These are phyloP conservation scores for Malacoctenus gilli DNA, from an alignment of 2,797 vertebrate species.

Conservation along the genomic window DNA sequence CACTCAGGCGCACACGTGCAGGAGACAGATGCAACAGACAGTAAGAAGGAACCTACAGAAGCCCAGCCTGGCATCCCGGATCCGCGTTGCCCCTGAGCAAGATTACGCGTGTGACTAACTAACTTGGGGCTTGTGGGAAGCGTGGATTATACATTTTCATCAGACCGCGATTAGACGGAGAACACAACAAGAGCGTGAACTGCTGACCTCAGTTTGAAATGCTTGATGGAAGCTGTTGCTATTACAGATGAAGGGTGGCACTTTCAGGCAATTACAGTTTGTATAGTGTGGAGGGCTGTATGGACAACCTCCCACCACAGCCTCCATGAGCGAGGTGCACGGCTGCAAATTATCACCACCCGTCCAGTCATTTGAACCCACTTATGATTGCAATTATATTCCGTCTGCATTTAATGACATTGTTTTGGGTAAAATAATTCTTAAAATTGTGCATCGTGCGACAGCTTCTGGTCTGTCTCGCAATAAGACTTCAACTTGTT, in stretches of 20 bases:
- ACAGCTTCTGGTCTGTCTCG: too few relatives aligned
- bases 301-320: too few relatives aligned
- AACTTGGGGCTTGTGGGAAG: conserved; percentile 33
- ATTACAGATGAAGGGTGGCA: conserved; percentile 1
- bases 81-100: conserved; percentile 25
- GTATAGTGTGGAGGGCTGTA: too few relatives aligned
- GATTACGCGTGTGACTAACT: conserved; percentile 33
- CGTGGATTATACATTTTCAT: conserved; percentile 47
- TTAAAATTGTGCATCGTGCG: too few relatives aligned
- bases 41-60: conserved; percentile 11
- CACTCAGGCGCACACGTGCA: background rate
- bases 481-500: too few relatives aligned
- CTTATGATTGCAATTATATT: too few relatives aligned
- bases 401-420: too few relatives aligned
- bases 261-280: too few relatives aligned
- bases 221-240: conserved; percentile 9
- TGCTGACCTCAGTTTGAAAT: conserved; percentile 46
- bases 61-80: conserved; percentile 16
- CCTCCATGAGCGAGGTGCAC: too few relatives aligned
- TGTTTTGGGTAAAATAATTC: too few relatives aligned
- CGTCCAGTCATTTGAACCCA: too few relatives aligned
- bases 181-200: conserved; percentile 32
- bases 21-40: conserved; percentile 10
- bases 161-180: conserved; percentile 33
- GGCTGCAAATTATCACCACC: too few relatives aligned